A percentile compares a stretch with the other conserved stretches of the same genome.
These are phyloP conservation scores for Aphis craccivora DNA, from an alignment of 1,140 invertebrate genomes.

Conservation along the genomic window DNA sequence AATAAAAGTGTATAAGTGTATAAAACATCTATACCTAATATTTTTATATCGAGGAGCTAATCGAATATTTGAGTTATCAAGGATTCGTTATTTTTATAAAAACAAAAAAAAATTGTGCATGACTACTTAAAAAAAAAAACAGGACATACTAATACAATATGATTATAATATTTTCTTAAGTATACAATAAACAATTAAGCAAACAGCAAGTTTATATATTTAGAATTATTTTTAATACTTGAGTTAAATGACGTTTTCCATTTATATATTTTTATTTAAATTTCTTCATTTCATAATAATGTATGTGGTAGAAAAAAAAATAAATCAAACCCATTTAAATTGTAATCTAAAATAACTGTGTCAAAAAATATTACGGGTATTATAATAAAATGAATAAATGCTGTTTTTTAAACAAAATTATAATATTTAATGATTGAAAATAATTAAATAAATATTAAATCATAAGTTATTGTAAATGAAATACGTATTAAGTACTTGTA, in stretches of 20 bases:
- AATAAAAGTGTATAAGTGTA: slow-evolving; percentile 3
- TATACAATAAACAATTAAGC: not conserved
- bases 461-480: not conserved
- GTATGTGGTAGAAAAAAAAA: too few relatives aligned
- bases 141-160: not conserved
- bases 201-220: not conserved
- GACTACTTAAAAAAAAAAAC: not conserved
- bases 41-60: not conserved
- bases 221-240: not conserved
- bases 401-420: not conserved
- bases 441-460: not conserved
- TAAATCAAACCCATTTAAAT: not conserved
- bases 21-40: not conserved
- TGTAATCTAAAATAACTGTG: not conserved
- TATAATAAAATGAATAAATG: not conserved
- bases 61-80: not conserved
- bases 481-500: not conserved
- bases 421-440: not conserved
- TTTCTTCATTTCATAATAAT: too few relatives aligned
- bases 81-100: not conserved
- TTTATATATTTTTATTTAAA: not conserved
- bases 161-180: not conserved
- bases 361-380: not conserved
- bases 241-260: not conserved
- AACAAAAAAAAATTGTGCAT: not conserved